Conservation (phyloP, 2,888 invertebrate genomes). For the Bombylius major region DNA sequence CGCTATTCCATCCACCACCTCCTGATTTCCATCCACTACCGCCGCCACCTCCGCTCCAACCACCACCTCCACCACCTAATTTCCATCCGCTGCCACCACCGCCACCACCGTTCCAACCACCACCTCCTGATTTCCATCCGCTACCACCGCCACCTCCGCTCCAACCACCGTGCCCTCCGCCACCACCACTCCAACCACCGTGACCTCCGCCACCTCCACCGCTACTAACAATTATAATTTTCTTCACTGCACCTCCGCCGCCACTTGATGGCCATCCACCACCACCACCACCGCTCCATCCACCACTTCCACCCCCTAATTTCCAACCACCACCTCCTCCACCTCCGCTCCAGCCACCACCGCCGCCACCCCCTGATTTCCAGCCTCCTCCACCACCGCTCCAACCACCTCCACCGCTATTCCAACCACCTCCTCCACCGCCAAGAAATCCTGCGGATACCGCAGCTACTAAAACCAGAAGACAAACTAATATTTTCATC, state of each 20-base stretch:
- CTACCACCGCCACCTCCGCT: neutral
- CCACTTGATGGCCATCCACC: conserved; percentile 20
- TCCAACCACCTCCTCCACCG: neutral
- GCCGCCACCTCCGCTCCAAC: conserved; percentile 34
- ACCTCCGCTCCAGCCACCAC: conserved; percentile 3
- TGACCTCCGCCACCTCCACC: conserved; percentile 17
- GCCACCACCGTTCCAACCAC: conserved; percentile 3
- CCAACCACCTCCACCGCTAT: neutral
- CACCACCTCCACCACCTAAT: conserved; percentile 24
- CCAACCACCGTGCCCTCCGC: conserved; percentile 31
- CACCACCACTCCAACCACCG: neutral
- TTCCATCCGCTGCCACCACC: conserved; percentile 9
- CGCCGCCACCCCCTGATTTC: neutral
- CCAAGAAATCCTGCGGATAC: conserved; percentile 6
- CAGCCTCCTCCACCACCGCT: neutral
- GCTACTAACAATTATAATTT: neutral
- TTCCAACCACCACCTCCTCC: conserved; percentile 8
- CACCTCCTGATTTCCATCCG: neutral
- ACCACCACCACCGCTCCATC: conserved; percentile 34
- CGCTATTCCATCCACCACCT: conserved; percentile 5
- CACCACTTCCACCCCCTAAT: conserved; percentile 24
- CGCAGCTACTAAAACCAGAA: conserved; percentile 3
- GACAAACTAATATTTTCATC: conserved; percentile 5
- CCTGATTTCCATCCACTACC: conserved; percentile 22
- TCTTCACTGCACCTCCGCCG: neutral